Base-by-base conservation (phyloP, 2,797 vertebrate species). In the Chaunax sp. region DNA sequence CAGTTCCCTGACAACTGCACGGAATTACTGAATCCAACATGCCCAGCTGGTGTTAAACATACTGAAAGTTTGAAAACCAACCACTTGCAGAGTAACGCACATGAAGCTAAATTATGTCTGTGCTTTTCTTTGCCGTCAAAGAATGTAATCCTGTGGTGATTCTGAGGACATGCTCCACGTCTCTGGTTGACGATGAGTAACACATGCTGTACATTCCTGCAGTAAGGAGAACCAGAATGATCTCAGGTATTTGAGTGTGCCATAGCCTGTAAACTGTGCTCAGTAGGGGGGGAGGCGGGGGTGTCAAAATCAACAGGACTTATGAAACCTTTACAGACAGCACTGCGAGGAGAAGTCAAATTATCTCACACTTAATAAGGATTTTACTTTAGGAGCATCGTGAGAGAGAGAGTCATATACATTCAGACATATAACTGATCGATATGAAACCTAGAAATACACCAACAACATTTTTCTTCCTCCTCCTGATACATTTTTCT, bases 171-270 rank as follows among this genome's bases (percentile, higher is more conserved):
- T 33, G 63, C 65, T 81, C 60, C 55, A 33, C 45, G 60, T 75
- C 64, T 71, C 45, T 43, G 25, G 18, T 19, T 52, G 73, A 68
- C 40, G 52, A 85, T 82, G 76, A 85, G 63, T 55, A 83, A 84
- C 81, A 86, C 76, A 75, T 82, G 59, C 63, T 81, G 76, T 11
- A 53, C 81, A 84, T 88, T 91, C 83, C 82, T 74, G 64, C 65
- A 70, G 66, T 70, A 72, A 71, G 30, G 64, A 85, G 64, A 81
- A 75, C 60, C 62, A 82, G 67, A 87, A 87, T 72, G 74, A 81
- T 81, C 62, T 58, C 72, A 77, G 71, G 78, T 87, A 80, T 84
- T 77, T 62, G 9, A 72, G 53, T 45, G 64, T 16, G 62, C 60
- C 4, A 44, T 51, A 43, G 46, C 30, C 53, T 59, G 19, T 19